phyloP scores from a whole-genome alignment of 2,113 vertebrate genomes.

The Anarrhichthys ocellatus region DNA sequence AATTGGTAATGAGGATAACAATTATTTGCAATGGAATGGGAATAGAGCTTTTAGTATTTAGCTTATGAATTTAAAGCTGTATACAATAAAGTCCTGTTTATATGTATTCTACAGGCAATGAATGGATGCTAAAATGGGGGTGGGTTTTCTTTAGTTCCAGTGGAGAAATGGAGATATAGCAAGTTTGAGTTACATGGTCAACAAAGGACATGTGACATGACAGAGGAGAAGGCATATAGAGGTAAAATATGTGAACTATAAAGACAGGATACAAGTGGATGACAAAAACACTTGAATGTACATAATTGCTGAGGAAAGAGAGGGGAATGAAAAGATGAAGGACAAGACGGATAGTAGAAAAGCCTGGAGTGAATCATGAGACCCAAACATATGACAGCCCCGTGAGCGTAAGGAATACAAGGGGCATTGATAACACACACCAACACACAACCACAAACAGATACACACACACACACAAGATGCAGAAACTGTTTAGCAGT shows the following conservation, averaged over 20 bases:
- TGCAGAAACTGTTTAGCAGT: neutral
- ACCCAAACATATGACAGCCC: constrained; percentile 41
- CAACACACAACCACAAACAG: neutral
- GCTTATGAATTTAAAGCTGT: neutral
- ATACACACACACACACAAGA: neutral
- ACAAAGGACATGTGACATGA: neutral
- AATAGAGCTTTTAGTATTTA: neutral
- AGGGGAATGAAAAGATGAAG: neutral
- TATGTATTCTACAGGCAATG: neutral
- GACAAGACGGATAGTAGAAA: neutral
- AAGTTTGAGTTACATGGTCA: neutral
- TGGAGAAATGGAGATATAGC: neutral
- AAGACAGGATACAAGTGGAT: neutral
- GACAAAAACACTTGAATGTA: neutral
- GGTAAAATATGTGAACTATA: neutral
- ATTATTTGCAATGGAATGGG: neutral
- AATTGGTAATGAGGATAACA: neutral
- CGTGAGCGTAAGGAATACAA: constrained; percentile 24
- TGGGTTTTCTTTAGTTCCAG: neutral
- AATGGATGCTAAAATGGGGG: neutral
- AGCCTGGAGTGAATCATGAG: constrained; percentile 36
- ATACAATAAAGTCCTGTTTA: neutral
- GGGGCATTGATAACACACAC: constrained; percentile 21
- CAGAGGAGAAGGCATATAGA: neutral
- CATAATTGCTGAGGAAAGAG: neutral